These are phyloP conservation scores for Hydropsyche tenuis DNA, from an alignment of 1,140 invertebrate genomes.

Conservation along the genomic window DNA sequence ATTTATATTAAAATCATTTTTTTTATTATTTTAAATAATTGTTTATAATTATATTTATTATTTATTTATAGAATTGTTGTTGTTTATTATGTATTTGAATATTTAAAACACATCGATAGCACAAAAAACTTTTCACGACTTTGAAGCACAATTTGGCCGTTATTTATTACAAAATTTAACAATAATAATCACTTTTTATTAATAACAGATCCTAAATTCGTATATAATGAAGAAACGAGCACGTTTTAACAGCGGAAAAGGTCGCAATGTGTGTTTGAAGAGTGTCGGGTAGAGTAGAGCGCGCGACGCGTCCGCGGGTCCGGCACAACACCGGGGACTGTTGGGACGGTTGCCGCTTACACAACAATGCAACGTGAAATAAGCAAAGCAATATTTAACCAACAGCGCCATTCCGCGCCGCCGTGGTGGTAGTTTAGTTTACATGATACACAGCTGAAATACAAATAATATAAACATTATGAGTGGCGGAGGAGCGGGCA, in stretches of 20 bases:
- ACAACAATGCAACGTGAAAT: slow-evolving; percentile 66
- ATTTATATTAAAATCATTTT: too few species aligned
- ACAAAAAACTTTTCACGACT: too few species aligned
- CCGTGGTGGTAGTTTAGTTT: slow-evolving; percentile 64
- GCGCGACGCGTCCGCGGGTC: slow-evolving; percentile 32
- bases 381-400: slow-evolving; percentile 67
- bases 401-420: slow-evolving; percentile 51
- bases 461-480: slow-evolving; percentile 67
- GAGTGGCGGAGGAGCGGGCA: slow-evolving; percentile 58
- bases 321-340: slow-evolving; percentile 42
- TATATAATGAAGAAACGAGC: too few species aligned
- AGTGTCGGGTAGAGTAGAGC: slow-evolving; percentile 20
- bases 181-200: too few species aligned
- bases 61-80: neutral
- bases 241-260: too few species aligned
- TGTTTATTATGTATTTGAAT: neutral
- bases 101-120: too few species aligned
- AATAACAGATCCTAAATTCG: too few species aligned
- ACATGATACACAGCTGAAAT: slow-evolving; percentile 66
- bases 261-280: slow-evolving; percentile 5
- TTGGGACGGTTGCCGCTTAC: slow-evolving; percentile 54
- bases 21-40: neutral
- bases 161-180: too few species aligned
- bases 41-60: neutral
- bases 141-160: too few species aligned